A percentile compares a stretch with the other conserved stretches of the same genome.
These are phyloP conservation scores for Mungos mungo DNA, from an alignment of 2,113 vertebrate genomes.

Conservation along the genomic window DNA sequence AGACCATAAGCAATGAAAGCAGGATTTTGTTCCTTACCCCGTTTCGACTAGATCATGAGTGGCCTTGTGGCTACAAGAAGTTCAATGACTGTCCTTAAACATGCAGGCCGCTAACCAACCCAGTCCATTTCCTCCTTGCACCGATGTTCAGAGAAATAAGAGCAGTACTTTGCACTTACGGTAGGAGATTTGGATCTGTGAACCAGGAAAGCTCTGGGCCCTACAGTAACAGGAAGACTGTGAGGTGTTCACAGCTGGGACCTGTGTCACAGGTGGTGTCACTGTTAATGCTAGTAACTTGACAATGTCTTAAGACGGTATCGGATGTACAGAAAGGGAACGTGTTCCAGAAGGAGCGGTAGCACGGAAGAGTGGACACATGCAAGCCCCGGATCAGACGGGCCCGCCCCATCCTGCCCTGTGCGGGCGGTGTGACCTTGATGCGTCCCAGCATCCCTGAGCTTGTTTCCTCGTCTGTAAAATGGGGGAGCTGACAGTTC, in stretches of 20 bases:
- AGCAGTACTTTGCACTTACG: background rate
- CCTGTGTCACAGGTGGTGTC: background rate
- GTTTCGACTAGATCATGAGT: background rate
- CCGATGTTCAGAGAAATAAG: background rate
- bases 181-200: background rate
- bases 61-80: background rate
- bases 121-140: background rate
- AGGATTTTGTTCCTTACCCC: background rate
- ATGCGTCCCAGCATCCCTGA: background rate
- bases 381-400: background rate
- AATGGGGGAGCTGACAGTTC: background rate
- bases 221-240: background rate
- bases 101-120: background rate
- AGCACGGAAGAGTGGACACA: background rate
- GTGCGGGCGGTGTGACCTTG: background rate
- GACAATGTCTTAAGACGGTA: background rate
- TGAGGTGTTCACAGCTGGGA: background rate
- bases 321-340: background rate
- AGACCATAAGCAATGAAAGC: background rate
- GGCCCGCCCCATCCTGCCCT: background rate
- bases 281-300: background rate
- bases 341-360: background rate
- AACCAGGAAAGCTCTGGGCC: background rate
- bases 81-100: background rate
- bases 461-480: background rate